Base-by-base conservation (phyloP, 2,888 invertebrate genomes). In the Caenorhabditis sp. region DNA sequence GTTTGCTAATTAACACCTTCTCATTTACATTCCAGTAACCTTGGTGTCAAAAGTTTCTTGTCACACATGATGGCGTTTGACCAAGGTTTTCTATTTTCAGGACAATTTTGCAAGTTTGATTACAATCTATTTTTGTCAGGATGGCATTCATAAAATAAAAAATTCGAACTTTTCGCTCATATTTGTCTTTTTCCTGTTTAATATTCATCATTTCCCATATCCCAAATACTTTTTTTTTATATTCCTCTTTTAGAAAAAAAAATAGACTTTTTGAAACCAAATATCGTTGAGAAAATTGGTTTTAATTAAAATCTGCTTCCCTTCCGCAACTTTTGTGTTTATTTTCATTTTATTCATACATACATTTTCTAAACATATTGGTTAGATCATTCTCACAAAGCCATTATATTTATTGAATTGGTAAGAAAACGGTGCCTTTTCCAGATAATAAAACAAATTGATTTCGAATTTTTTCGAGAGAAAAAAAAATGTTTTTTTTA, bases 251-350 rank as follows among this genome's bases (percentile, higher is more conserved):
- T 43, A 23, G 23, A 51, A 51, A 51, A 1, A 23, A 51, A 51
- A 51, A 51, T n/a, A 4, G n/a, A 64, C 62, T 62, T 55, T 53
- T 65, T 69, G 70, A 70, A 70, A 70, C 51, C 66, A 59, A 70
- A 70, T 70, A 70, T 70, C 65, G 62, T 70, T 70, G 70, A 66
- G 70, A 70, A 70, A 70, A 37, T 36, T 62, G 65, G 54, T 62
- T 65, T 62, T 66, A 50, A 51, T 49, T 58, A 62, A 62, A 62
- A 53, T 59, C 43, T 36, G 62, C 59, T 63, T 58, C 54, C 55
- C 54, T 26, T n/a, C 8, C 43, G 51, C 14, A 6, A 36, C 24
- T 43, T 58, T 50, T 27, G 59, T 4, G 26, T 50, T 64, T 51
- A 27, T 60, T 43, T 43, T 17, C 14, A 17, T 43, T 43, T 43